Conservation (phyloP, 2,888 invertebrate genomes). For the Spodoptera littoralis region DNA sequence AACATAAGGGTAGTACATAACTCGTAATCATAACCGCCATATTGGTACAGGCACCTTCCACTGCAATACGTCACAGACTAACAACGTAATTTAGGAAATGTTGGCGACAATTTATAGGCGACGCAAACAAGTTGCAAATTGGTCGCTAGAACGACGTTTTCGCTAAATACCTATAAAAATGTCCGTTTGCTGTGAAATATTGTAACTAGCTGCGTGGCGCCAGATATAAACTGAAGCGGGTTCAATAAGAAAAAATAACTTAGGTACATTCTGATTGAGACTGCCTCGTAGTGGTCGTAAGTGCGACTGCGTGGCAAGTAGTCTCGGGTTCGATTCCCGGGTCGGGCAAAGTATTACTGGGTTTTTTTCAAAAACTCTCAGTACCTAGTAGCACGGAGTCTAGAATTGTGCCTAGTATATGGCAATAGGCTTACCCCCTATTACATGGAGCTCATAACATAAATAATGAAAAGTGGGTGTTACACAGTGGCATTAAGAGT, state of each 20-base stretch:
- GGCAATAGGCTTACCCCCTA: too few relatives aligned
- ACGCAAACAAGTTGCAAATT: slow-evolving; percentile 88
- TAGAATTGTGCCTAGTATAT: too few relatives aligned
- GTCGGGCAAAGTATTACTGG: too few relatives aligned
- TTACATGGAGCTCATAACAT: too few relatives aligned
- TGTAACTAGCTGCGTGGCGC: slow-evolving; percentile 76
- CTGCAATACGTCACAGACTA: slow-evolving; percentile 51
- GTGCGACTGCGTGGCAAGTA: not conserved
- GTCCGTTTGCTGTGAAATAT: slow-evolving; percentile 86
- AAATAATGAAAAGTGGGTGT: too few relatives aligned
- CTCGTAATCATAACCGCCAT: slow-evolving; percentile 33
- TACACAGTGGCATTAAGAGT: too few relatives aligned
- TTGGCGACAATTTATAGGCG: slow-evolving; percentile 79
- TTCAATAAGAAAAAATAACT: not conserved
- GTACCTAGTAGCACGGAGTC: too few relatives aligned
- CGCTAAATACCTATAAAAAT: slow-evolving; percentile 89
- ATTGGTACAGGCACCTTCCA: slow-evolving; percentile 20
- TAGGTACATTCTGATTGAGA: not conserved
- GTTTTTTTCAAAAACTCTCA: too few relatives aligned
- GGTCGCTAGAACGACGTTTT: slow-evolving; percentile 86
- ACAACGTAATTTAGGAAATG: slow-evolving; percentile 66
- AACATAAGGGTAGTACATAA: slow-evolving; percentile 7
- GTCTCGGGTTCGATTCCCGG: too few relatives aligned
- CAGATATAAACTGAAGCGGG: slow-evolving; percentile 3
- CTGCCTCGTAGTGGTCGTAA: not conserved